These are phyloP conservation scores for Acheta domesticus DNA, from an alignment of 2,888 invertebrate genomes.

Conservation along the genomic window DNA sequence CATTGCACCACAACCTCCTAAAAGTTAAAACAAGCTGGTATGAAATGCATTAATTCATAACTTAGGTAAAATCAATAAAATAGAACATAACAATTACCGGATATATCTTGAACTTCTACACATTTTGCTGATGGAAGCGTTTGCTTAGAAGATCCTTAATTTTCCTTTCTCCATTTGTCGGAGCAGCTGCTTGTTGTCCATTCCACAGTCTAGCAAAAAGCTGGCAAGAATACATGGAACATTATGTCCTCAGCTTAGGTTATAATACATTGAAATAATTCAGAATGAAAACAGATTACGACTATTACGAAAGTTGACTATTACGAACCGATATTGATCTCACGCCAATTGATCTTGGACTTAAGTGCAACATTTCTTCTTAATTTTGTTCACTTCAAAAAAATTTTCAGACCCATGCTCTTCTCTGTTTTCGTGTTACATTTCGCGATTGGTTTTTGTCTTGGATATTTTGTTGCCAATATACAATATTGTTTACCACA, in stretches of 20 bases:
- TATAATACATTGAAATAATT: neutral
- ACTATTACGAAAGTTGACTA: neutral
- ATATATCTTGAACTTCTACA: conserved; percentile 67
- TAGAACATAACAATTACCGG: conserved; percentile 47
- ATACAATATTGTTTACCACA: no score
- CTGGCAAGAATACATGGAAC: conserved; percentile 39
- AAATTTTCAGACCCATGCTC: no score
- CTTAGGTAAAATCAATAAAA: neutral
- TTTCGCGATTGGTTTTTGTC: no score
- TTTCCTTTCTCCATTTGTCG: conserved; percentile 46
- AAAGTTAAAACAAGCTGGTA: conserved; percentile 34
- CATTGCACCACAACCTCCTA: conserved; percentile 80
- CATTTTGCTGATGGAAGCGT: conserved; percentile 58
- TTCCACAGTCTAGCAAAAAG: conserved; percentile 47
- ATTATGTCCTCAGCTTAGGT: neutral
- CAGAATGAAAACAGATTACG: neutral
- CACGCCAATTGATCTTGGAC: neutral
- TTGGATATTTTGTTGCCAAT: no score
- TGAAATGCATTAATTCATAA: neutral
- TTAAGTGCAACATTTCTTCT: neutral
- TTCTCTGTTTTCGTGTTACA: no score
- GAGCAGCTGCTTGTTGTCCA: conserved; percentile 43
- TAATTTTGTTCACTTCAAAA: no score
- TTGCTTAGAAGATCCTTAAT: conserved; percentile 49
- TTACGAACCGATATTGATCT: neutral